Conservation (phyloP, 2,113 vertebrate species). For the Leucoraja erinaceus region DNA sequence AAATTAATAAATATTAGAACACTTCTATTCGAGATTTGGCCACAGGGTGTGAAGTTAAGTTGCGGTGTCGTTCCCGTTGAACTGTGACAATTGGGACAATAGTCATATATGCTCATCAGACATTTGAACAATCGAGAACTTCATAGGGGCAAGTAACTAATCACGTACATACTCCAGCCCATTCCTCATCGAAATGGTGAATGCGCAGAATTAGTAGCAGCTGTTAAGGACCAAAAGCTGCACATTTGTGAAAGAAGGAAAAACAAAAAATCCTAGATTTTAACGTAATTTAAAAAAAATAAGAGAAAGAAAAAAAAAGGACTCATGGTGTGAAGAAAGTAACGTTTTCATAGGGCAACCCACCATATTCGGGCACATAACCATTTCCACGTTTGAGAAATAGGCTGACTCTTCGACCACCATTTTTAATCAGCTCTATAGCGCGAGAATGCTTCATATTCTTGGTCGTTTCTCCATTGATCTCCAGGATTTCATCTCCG, state of each 20-base stretch:
- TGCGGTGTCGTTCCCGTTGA: background rate
- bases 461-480: conserved; percentile 97
- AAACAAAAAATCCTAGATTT: conserved; percentile 60
- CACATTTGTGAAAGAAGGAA: conserved; percentile 61
- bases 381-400: conserved; percentile 96
- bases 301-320: conserved; percentile 61
- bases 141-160: conserved; percentile 51
- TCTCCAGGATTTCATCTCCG: conserved; percentile 95
- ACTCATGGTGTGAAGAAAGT: conserved; percentile 98
- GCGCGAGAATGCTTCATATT: conserved; percentile 97
- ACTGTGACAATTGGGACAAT: background rate
- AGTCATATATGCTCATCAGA: background rate
- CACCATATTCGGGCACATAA: conserved; percentile 99
- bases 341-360: conserved; percentile 99
- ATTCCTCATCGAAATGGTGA: conserved; percentile 71
- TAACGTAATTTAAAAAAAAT: background rate
- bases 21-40: background rate
- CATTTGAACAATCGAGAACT: conserved; percentile 60
- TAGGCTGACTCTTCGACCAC: conserved; percentile 84
- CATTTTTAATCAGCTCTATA: conserved; percentile 98
- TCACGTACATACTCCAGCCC: conserved; percentile 57
- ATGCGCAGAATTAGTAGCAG: conserved; percentile 72
- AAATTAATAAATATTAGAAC: conserved; percentile 24
- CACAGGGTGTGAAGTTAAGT: background rate
- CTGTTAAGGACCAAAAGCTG: conserved; percentile 68